These are phyloP conservation scores for Artibeus lituratus DNA, from an alignment of 2,797 vertebrate genomes.

Conservation along the genomic window DNA sequence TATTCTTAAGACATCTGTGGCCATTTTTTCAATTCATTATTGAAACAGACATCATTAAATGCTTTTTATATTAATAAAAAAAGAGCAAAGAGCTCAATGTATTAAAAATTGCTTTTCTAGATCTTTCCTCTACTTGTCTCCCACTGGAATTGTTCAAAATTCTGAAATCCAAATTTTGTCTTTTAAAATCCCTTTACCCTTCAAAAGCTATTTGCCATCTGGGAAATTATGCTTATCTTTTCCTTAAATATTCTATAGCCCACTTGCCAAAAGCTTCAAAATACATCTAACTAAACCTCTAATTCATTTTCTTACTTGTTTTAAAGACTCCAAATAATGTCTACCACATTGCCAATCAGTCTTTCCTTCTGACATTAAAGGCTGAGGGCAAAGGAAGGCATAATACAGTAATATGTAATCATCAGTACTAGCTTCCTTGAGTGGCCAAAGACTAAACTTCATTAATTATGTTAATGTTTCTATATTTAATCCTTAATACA, in stretches of 20 bases:
- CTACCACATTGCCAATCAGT: neutral
- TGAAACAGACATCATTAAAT: constrained; percentile 22
- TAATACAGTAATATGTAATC: neutral
- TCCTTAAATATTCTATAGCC: neutral
- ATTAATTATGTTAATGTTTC: neutral
- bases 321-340: neutral
- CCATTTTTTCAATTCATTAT: constrained; percentile 36
- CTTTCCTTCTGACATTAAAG: constrained; percentile 14
- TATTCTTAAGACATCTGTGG: neutral
- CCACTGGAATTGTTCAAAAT: neutral
- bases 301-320: neutral
- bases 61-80: neutral
- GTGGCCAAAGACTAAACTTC: neutral
- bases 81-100: neutral
- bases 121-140: neutral
- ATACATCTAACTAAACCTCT: neutral
- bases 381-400: neutral
- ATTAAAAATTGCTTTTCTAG: neutral
- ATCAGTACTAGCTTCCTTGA: neutral
- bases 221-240: neutral
- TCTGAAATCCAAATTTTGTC: neutral
- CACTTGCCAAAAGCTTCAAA: constrained; percentile 30
- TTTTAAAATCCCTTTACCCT: constrained; percentile 30
- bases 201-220: constrained; percentile 30
- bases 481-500: constrained; percentile 12